phyloP scores from a whole-genome alignment of 2,113 vertebrate species.

The Polypterus bichir region DNA sequence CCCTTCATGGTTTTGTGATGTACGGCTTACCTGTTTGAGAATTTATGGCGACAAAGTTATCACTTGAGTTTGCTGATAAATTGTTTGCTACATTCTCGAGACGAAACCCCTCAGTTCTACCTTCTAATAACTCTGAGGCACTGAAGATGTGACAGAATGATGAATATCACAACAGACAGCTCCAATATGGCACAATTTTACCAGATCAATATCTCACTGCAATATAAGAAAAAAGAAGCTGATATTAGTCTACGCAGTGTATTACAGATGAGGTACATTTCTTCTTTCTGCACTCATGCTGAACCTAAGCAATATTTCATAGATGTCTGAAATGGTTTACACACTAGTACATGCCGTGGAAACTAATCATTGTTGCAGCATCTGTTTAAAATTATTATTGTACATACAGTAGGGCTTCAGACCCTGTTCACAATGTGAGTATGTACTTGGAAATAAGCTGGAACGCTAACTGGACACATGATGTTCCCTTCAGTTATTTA shows the following conservation, averaged over 20 bases:
- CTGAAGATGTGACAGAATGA: conserved; percentile 93
- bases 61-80: conserved; percentile 77
- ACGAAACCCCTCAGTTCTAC: conserved; percentile 87
- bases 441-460: conserved; percentile 44
- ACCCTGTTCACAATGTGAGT: conserved; percentile 31
- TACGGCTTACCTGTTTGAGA: conserved; percentile 40
- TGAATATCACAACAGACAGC: conserved; percentile 99
- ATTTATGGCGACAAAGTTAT: conserved; percentile 60
- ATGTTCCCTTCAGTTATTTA: conserved; percentile 40
- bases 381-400: conserved; percentile 65
- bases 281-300: conserved; percentile 85
- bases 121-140: conserved; percentile 97
- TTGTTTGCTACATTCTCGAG: conserved; percentile 86
- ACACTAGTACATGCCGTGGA: conserved; percentile 63
- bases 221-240: conserved; percentile 97
- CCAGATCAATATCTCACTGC: conserved; percentile 98
- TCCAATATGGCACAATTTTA: conserved; percentile 99
- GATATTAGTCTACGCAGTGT: conserved; percentile 99
- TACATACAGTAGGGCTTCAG: conserved; percentile 32
- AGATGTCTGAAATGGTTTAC: conserved; percentile 70
- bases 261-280: conserved; percentile 98
- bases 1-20: conserved; percentile 39
- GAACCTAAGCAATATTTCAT: conserved; percentile 89
- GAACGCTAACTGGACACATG: conserved; percentile 29
- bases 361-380: conserved; percentile 72